Percentiles rank a stretch among this genome's conserved stretches.
Evolutionary conservation across 1,140 invertebrate species (phyloP).

Genomic region (Pogonomyrmex barbatus): DNA sequence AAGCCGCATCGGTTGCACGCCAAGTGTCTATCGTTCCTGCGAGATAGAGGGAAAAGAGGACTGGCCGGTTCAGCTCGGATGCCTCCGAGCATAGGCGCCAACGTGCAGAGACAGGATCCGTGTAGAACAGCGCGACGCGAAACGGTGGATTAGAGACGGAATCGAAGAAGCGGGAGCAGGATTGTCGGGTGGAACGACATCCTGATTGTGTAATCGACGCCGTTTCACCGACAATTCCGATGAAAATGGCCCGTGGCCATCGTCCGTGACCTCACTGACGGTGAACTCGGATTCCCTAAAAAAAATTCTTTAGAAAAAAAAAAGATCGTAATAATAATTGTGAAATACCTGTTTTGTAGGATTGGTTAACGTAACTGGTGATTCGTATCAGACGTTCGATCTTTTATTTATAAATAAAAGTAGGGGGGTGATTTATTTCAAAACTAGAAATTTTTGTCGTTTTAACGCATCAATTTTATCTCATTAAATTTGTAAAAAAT

Average conservation of each 20-base stretch:
- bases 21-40: constrained; percentile 72
- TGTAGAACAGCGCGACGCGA: constrained; percentile 32
- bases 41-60: constrained; percentile 66
- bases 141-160: constrained; percentile 36
- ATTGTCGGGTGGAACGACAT: background rate
- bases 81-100: constrained; percentile 74
- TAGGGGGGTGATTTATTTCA: background rate
- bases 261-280: background rate
- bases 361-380: background rate
- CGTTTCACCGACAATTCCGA: constrained; percentile 2
- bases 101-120: constrained; percentile 16
- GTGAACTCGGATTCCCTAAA: background rate
- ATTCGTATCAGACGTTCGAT: background rate
- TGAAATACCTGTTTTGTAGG: constrained; percentile 42
- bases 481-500: background rate
- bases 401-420: constrained; percentile 2
- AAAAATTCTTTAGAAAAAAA: background rate
- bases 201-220: constrained; percentile 24
- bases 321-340: background rate
- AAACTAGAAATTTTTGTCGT: background rate
- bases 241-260: constrained; percentile 13
- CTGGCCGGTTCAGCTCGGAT: constrained; percentile 76
- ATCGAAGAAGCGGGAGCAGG: constrained; percentile 28
- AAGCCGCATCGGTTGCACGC: constrained; percentile 74
- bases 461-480: constrained; percentile 8